Evolutionary conservation across 2,113 vertebrate genomes (phyloP).

Genomic region (Rutilus rutilus): DNA sequence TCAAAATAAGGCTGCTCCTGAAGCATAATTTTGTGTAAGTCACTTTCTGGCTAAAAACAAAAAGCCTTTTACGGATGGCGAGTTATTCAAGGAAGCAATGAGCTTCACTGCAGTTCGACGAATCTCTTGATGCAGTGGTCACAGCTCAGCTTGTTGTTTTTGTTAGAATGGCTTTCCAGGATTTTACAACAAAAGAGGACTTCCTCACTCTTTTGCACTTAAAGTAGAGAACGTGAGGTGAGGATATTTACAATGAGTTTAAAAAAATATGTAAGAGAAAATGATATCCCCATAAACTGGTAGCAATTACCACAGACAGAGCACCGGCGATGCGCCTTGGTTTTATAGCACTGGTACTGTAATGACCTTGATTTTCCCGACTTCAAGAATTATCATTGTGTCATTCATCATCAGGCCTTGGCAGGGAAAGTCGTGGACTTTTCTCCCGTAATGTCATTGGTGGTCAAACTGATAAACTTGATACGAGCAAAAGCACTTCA

Average conservation of each 20-base stretch:
- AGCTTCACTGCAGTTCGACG: background rate
- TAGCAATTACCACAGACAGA: background rate
- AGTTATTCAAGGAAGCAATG: too few species aligned
- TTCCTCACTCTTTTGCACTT: background rate
- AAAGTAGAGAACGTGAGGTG: background rate
- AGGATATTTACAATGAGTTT: background rate
- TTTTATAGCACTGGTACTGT: background rate
- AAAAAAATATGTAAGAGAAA: background rate
- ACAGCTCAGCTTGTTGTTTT: background rate
- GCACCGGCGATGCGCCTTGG: background rate
- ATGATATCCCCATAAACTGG: background rate
- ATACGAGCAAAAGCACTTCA: too few species aligned
- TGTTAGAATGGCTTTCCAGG: background rate
- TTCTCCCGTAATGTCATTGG: slow-evolving; percentile 7
- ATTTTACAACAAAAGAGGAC: background rate
- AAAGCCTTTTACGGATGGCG: background rate
- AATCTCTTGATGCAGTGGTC: background rate
- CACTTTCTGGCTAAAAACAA: slow-evolving; percentile 26
- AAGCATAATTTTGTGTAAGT: slow-evolving; percentile 17
- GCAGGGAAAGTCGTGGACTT: background rate
- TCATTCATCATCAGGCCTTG: background rate
- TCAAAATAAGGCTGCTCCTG: slow-evolving; percentile 25
- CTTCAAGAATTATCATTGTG: background rate
- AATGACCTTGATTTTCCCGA: background rate
- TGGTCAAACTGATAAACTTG: background rate